Base-by-base conservation (phyloP, 2,797 vertebrate genomes). In the Mycteria americana region DNA sequence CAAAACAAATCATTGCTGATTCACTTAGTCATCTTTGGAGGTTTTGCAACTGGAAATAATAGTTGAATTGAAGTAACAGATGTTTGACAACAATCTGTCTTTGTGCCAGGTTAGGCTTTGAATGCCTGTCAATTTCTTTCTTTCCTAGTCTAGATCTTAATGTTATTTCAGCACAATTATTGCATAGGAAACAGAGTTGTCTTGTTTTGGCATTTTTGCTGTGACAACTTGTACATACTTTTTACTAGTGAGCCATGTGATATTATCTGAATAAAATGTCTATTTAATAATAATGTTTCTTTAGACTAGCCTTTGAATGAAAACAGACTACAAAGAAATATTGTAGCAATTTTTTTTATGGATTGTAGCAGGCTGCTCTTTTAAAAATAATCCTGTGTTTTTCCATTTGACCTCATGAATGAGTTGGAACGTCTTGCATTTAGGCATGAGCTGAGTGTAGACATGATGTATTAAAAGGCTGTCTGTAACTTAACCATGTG, bases 81-180 rank as follows among this genome's bases (percentile, higher is more conserved):
- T 68, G 39, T 82, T 67, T 72, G 63, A 67, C n/a, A 51, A 33
- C 70, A 72, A 24, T 59, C 31, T 78, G 37, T 45, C 51, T 73
- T 80, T 86, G 74, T 78, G 43, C 63, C 54, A 76, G 46, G 54
- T 93, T 92, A 86, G 41, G 53, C 78, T 90, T 88, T 84, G 45
- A 89, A 53, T 78, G 37, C 27, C 17, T 80, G 19, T 80, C 51
- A 35, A 22, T 88, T 51, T 89, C 4, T 70, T 78, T 79, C 27
- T 88, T 88, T 86, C 41, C 37, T 83, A 50, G 10, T 81, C 24
- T 50, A 62, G 27, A 64, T 54, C 18, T 63, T 87, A 35, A 33
- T 81, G 25, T 54, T 72, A 21, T 48, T 94, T 89, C 59, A 68
- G 25, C 17, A 39, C 24, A 63, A 22, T 35, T 64, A 37, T 24